Base-by-base conservation (phyloP, 2,888 invertebrate genomes). In the Sericinus montela region DNA sequence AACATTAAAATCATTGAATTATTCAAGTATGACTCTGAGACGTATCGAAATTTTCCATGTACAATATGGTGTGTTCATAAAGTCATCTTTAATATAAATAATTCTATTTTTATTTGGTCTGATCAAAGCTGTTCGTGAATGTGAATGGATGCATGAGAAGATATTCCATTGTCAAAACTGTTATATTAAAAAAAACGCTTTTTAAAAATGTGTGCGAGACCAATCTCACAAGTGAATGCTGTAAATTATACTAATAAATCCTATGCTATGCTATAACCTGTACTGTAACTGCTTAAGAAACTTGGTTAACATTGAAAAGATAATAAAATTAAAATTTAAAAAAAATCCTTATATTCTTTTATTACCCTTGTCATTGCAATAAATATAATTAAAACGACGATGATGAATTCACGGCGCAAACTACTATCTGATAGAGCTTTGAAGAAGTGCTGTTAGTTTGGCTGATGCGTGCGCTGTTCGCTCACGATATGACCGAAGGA, bases 291-390 rank as follows among this genome's bases (percentile, higher is more conserved):
- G 86, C 86, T 86, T 86, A 82, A 81, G 80, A 72, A 67, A 76
- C 72, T 72, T 80, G 85, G 80, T 87, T 87, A 86, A 85, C 66
- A 79, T 74, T 80, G 71, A 81, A 82, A 74, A 80, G 76, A 76
- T 71, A 79, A 79, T 74, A 78, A 79, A 81, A 64, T 65, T 53
- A 72, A 74, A 75, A 75, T 62, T 60, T n/a, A n/a, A n/a, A 57
- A 52, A 30, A 30, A 32, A 1, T 25, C 19, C 19, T 19, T 25
- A 6, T 5, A 1, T 25, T 25, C 8, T 25, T 8, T 25, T 25
- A 8, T 25, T 25, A 25, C 3, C 25, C 10, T 29, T 10, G n/a
- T n/a, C n/a, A n/a, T n/a, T n/a, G n/a, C n/a, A n/a, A n/a, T n/a
- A n/a, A n/a, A n/a, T n/a, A n/a, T n/a, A n/a, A n/a, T n/a, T n/a